A percentile compares a stretch with the other conserved stretches of the same genome.
Evolutionary conservation across 2,113 vertebrate species (phyloP).

Genomic region (Oryzias javanicus): DNA sequence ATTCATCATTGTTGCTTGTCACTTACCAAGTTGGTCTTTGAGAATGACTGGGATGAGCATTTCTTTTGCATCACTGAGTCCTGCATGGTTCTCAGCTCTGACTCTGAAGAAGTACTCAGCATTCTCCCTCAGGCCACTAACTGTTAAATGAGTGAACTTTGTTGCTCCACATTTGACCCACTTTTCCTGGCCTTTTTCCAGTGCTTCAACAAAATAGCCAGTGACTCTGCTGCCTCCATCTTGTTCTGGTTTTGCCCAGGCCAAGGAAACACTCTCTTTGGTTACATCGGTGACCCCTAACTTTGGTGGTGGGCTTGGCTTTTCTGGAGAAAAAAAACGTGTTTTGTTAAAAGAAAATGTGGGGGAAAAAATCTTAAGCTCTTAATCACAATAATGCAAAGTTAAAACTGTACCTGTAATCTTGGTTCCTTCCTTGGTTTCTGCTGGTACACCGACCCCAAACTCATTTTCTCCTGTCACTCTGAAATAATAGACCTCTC

Average conservation of each 20-base stretch:
- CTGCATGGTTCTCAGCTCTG: slow-evolving; percentile 93
- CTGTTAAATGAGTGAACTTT: slow-evolving; percentile 84
- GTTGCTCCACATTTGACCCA: slow-evolving; percentile 93
- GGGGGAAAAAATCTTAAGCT: background rate
- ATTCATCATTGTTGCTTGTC: background rate
- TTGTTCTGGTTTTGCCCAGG: slow-evolving; percentile 94
- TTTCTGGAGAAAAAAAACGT: slow-evolving; percentile 80
- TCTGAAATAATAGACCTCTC: slow-evolving; percentile 92
- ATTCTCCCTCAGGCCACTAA: slow-evolving; percentile 89
- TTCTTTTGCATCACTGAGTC: slow-evolving; percentile 90
- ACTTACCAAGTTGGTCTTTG: slow-evolving; percentile 91
- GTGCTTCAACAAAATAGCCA: slow-evolving; percentile 87
- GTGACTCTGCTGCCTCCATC: slow-evolving; percentile 94
- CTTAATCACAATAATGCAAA: background rate
- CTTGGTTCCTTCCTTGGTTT: slow-evolving; percentile 93
- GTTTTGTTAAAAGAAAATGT: background rate
- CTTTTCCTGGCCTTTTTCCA: slow-evolving; percentile 95
- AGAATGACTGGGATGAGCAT: slow-evolving; percentile 86
- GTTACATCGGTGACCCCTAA: slow-evolving; percentile 88
- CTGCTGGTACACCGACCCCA: slow-evolving; percentile 85
- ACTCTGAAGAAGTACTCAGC: slow-evolving; percentile 95
- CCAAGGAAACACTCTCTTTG: slow-evolving; percentile 90
- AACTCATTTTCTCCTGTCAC: slow-evolving; percentile 96
- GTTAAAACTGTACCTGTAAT: slow-evolving; percentile 85
- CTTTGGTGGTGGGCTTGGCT: slow-evolving; percentile 94